Conservation (phyloP, 2,888 invertebrate species). For the Rhogogaster chlorosoma region DNA sequence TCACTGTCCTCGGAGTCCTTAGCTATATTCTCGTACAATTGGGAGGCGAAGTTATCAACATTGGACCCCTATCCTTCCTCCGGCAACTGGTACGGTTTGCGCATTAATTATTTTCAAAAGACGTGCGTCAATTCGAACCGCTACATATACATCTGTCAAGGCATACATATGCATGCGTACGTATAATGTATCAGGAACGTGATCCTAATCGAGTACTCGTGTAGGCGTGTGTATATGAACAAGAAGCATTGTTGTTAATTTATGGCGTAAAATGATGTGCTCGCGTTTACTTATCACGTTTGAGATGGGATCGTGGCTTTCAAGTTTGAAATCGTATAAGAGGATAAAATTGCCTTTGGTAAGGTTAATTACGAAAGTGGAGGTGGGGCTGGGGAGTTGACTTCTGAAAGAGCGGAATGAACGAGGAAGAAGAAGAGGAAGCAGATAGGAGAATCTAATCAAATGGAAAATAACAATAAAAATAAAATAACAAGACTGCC, state of each 20-base stretch:
- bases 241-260: not conserved
- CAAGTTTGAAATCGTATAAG: not conserved
- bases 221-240: not conserved
- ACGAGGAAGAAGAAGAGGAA: not conserved
- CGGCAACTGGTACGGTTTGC: constrained; percentile 89
- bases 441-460: not conserved
- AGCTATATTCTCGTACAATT: constrained; percentile 95
- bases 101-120: constrained; percentile 11
- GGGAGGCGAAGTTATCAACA: constrained; percentile 96
- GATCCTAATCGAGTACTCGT: not conserved
- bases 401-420: not conserved
- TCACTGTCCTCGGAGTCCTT: constrained; percentile 91
- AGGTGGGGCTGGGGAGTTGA: not conserved
- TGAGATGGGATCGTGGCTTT: not conserved
- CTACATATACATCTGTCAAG: not conserved
- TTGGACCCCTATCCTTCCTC: constrained; percentile 93
- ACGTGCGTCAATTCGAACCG: not conserved
- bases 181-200: not conserved
- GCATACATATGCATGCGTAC: not conserved
- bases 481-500: constrained; percentile 25
- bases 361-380: constrained; percentile 19
- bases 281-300: not conserved
- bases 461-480: constrained; percentile 38
- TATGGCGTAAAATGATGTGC: not conserved
- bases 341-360: constrained; percentile 1